These are phyloP conservation scores for Aphrocallistes beatrix DNA, from an alignment of 37 sponge, comb jelly and placozoan genomes.

Conservation along the genomic window DNA sequence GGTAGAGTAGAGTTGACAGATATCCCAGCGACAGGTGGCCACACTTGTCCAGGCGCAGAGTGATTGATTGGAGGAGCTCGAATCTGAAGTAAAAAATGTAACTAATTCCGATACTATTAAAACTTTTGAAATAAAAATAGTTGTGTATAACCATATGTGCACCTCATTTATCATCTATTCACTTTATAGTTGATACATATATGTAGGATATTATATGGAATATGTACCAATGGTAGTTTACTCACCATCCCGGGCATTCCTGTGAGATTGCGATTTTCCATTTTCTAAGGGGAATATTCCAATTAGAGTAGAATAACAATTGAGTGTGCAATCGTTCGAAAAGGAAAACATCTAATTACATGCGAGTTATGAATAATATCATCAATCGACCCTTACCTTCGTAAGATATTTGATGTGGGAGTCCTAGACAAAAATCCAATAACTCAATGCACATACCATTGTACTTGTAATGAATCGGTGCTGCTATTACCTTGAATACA, in stretches of 20 bases:
- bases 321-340: neutral
- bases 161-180: neutral
- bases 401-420: neutral
- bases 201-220: neutral
- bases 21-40: neutral
- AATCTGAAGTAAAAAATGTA: no score
- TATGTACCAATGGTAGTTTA: neutral
- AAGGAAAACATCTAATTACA: neutral
- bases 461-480: neutral
- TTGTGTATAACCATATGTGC: no score
- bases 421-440: slow-evolving; percentile 3
- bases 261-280: neutral
- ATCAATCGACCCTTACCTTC: slow-evolving; percentile 3
- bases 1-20: neutral
- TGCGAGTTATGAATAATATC: neutral
- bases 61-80: neutral
- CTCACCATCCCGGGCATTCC: neutral
- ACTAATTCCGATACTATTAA: no score
- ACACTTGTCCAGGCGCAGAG: neutral
- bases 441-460: neutral
- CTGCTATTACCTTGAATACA: slow-evolving; percentile 7
- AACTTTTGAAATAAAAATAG: no score
- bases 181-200: neutral
- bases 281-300: neutral
- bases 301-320: no score